Conservation (phyloP, 2,888 invertebrate species). For the Zaprionus obscuricornis region DNA sequence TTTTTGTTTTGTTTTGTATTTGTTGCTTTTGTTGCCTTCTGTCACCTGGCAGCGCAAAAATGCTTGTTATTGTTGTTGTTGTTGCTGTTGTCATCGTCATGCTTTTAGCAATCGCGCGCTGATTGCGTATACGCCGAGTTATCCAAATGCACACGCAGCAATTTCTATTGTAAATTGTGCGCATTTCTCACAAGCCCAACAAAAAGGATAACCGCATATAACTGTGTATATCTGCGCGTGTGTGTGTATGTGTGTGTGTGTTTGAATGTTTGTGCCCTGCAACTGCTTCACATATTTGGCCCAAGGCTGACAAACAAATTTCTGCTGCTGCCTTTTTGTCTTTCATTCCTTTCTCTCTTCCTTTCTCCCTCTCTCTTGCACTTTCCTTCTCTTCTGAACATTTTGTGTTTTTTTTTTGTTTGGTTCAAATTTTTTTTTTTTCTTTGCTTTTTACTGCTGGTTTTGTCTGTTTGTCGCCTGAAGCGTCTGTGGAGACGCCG, state of each 20-base stretch:
- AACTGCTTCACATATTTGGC: slow-evolving; percentile 47
- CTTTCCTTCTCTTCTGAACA: too few species aligned
- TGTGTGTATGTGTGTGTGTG: not conserved
- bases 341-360: slow-evolving; percentile 14
- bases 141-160: slow-evolving; percentile 72
- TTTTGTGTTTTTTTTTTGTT: not conserved
- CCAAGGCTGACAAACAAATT: slow-evolving; percentile 70
- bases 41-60: slow-evolving; percentile 53
- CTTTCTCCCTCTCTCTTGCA: too few species aligned
- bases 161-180: slow-evolving; percentile 73
- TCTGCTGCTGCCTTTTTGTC: slow-evolving; percentile 44
- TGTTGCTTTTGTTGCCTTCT: slow-evolving; percentile 32
- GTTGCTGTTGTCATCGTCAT: slow-evolving; percentile 40
- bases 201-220: slow-evolving; percentile 23
- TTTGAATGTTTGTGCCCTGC: slow-evolving; percentile 15
- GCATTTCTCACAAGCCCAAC: slow-evolving; percentile 60
- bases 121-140: slow-evolving; percentile 72
- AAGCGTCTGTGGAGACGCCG: slow-evolving; percentile 49
- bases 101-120: slow-evolving; percentile 71
- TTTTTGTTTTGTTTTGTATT: slow-evolving; percentile 18
- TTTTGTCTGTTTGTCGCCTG: slow-evolving; percentile 47
- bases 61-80: slow-evolving; percentile 22
- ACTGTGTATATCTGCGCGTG: slow-evolving; percentile 1
- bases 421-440: slow-evolving; percentile 1
- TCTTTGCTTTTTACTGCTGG: slow-evolving; percentile 6